Conservation (phyloP, 2,888 invertebrate genomes). For the Chymomyza fuscimana region DNA sequence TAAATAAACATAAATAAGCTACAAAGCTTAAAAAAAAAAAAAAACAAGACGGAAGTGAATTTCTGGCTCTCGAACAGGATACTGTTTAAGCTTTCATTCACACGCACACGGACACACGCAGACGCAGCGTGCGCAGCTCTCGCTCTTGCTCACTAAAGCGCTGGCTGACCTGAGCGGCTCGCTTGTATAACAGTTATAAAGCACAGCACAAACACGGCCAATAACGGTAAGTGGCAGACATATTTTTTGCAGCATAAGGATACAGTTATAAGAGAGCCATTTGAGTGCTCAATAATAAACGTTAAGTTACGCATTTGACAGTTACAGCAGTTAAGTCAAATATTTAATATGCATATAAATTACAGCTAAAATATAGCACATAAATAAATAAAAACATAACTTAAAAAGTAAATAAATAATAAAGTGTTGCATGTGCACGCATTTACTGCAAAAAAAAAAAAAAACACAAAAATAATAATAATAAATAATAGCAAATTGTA, state of each 20-base stretch:
- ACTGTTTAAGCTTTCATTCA: constrained; percentile 54
- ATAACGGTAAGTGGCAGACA: constrained; percentile 30
- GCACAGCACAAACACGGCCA: background rate
- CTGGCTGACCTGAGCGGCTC: constrained; percentile 37
- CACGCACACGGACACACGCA: constrained; percentile 12
- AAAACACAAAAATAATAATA: background rate
- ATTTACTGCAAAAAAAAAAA: constrained; percentile 32
- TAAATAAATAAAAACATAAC: background rate
- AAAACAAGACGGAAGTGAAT: constrained; percentile 59
- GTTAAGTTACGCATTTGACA: too few relatives aligned
- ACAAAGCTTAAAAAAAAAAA: constrained; percentile 15
- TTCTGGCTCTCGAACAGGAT: constrained; percentile 42
- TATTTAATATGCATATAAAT: background rate
- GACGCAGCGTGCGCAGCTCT: constrained; percentile 16
- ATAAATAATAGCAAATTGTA: constrained; percentile 16
- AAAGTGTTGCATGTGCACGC: constrained; percentile 4
- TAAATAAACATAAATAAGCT: constrained; percentile 23
- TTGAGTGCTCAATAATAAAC: too few relatives aligned
- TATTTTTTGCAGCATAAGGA: constrained; percentile 18
- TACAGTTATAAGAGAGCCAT: background rate
- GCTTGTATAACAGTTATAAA: background rate
- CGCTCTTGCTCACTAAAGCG: constrained; percentile 22
- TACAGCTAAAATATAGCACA: background rate
- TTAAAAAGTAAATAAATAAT: background rate
- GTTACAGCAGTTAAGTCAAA: too few relatives aligned